Base-by-base conservation (phyloP, 2,113 vertebrate genomes). In the Aramus guarauna region DNA sequence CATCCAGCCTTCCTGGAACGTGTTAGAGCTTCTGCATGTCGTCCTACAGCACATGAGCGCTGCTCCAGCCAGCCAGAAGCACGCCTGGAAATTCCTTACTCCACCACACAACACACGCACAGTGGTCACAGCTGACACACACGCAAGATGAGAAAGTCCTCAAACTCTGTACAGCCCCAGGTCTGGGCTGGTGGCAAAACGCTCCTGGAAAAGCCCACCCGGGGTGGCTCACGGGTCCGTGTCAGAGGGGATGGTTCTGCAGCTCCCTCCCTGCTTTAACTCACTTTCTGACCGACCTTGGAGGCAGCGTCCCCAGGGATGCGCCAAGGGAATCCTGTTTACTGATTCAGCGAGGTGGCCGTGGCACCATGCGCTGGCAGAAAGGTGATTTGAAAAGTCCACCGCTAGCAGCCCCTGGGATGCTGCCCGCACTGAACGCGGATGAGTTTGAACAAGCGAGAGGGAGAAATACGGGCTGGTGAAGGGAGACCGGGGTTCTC, bases 361-460 rank as follows among this genome's bases (percentile, higher is more conserved):
- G 4, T 0, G 5, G 27, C 50, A 55, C 18, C 59, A 72, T 15
- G 22, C 10, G 9, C 34, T 16, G 30, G 37, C 50, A 71, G 59
- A 45, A 66, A 34, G 73, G 18, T 2, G 1, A 26, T 22, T 55
- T 0, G 3, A 87, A 22, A 69, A 41, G 55, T n/a, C 68, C 12
- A 11, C 24, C 0, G 1, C 13, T 21, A 56, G 48, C 73, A 22
- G 11, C 56, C 73, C 59, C 37, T 13, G 8, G 27, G 50, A 34
- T 11, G 21, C 68, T n/a, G 14, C 52, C 34, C 4, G 1, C 17
- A 13, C 53, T 19, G n/a, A 39, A 32, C 1, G 0, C 7, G 30
- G 21, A 21, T 11, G 34, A 24, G 16, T 24, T 63, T 14, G 55
- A 80, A 53, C n/a, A 30, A 50, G 53, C 1, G 1, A 55, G 39